Conservation (phyloP, 1,140 invertebrate species). For the Psix sp. region DNA sequence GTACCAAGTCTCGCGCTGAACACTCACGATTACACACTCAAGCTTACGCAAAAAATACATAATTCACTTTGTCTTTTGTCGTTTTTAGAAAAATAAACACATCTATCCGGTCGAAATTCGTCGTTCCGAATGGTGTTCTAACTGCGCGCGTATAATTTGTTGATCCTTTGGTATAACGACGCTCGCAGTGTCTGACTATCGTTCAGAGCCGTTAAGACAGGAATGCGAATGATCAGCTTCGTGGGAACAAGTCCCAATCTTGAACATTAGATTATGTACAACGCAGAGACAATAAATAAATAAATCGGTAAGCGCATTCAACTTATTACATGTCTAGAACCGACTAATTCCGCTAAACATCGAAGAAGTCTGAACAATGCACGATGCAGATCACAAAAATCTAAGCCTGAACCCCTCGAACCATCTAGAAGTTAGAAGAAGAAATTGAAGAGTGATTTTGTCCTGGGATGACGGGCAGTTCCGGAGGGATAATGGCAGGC, state of each 20-base stretch:
- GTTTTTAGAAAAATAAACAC: constrained; percentile 58
- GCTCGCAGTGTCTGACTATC: constrained; percentile 48
- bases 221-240: constrained; percentile 29
- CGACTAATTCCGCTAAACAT: constrained; percentile 15
- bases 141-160: constrained; percentile 14
- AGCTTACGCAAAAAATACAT: constrained; percentile 57
- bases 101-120: constrained; percentile 48
- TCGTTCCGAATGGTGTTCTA: constrained; percentile 22
- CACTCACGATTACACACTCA: constrained; percentile 48
- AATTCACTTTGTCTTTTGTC: constrained; percentile 30
- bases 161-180: constrained; percentile 50
- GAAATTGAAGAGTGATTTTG: constrained; percentile 38
- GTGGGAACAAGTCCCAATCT: neutral
- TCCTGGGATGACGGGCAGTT: constrained; percentile 56
- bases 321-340: constrained; percentile 25
- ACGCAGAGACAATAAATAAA: constrained; percentile 49
- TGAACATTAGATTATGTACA: constrained; percentile 53
- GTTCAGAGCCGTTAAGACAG: constrained; percentile 40
- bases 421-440: neutral
- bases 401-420: neutral
- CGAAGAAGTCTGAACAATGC: constrained; percentile 21
- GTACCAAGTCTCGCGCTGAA: constrained; percentile 50
- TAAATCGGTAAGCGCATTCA: constrained; percentile 45
- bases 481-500: constrained; percentile 41
- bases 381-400: constrained; percentile 31